A percentile compares a stretch with the other conserved stretches of the same genome.
Conservation (phyloP, 2,888 invertebrate species). For the Bombylius major region DNA sequence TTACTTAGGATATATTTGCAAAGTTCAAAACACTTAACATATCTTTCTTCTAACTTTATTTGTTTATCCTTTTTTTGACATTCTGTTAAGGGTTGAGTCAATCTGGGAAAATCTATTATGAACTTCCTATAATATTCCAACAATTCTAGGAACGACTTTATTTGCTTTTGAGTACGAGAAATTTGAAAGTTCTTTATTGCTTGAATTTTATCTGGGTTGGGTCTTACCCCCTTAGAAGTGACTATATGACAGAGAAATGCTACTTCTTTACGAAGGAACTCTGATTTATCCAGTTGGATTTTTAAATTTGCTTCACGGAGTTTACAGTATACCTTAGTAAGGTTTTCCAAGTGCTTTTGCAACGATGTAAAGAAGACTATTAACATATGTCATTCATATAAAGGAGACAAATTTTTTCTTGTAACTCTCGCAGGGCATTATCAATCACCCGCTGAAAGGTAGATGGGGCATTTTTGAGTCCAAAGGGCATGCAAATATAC, state of each 20-base stretch:
- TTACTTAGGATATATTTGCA: not conserved
- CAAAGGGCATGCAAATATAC: conserved; percentile 3
- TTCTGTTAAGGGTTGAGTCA: not conserved
- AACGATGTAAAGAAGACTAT: conserved; percentile 19
- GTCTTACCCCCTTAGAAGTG: conserved; percentile 20
- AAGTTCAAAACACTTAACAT: not conserved
- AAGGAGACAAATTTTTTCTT: conserved; percentile 14
- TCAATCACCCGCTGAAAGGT: conserved; percentile 8
- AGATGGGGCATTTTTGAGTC: conserved; percentile 1
- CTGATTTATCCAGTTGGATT: conserved; percentile 18
- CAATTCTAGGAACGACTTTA: conserved; percentile 16
- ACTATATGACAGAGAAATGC: conserved; percentile 23
- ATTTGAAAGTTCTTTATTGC: conserved; percentile 17
- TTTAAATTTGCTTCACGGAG: conserved; percentile 14
- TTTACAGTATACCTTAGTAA: conserved; percentile 16
- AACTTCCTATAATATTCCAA: conserved; percentile 11
- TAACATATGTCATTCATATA: conserved; percentile 22
- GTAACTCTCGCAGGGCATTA: conserved; percentile 16
- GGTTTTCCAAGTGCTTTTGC: conserved; percentile 18
- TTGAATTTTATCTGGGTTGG: conserved; percentile 21
- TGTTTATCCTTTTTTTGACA: not conserved
- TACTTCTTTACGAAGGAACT: conserved; percentile 18
- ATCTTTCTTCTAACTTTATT: not conserved
- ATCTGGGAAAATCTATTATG: not conserved
- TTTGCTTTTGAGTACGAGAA: conserved; percentile 15